Conservation (phyloP, 2,797 vertebrate species). For the Chrysocyon brachyurus region DNA sequence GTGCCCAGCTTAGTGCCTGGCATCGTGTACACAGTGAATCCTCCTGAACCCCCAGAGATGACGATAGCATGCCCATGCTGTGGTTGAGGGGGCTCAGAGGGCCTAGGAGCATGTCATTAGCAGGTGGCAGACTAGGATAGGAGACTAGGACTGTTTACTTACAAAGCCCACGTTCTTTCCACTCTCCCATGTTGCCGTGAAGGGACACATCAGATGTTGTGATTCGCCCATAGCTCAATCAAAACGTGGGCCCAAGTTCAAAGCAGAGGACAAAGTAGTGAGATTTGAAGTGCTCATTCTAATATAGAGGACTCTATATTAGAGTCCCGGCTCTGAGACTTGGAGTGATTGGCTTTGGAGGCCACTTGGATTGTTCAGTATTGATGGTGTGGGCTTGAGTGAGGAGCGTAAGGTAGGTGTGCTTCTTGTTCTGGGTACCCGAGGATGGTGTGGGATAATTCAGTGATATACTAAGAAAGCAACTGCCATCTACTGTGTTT, state of each 20-base stretch:
- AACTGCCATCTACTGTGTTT: neutral
- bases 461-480: neutral
- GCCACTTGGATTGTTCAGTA: neutral
- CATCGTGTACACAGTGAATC: rapidly evolving
- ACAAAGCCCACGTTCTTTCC: neutral
- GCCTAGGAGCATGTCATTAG: neutral
- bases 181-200: neutral
- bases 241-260: neutral
- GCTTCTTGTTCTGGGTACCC: neutral
- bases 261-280: neutral
- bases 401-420: neutral
- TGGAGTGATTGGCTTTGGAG: neutral
- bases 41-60: neutral
- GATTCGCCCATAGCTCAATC: neutral
- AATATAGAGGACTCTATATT: too few relatives aligned
- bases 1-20: neutral
- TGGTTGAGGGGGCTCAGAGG: neutral
- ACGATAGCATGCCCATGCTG: neutral
- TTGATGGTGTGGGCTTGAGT: neutral
- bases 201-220: neutral
- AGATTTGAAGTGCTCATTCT: neutral
- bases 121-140: neutral
- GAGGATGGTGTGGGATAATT: neutral
- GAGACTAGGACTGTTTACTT: neutral
- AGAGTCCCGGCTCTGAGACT: neutral